phyloP scores from a whole-genome alignment of 2,113 vertebrate genomes.

The Campylomormyrus numenius region DNA sequence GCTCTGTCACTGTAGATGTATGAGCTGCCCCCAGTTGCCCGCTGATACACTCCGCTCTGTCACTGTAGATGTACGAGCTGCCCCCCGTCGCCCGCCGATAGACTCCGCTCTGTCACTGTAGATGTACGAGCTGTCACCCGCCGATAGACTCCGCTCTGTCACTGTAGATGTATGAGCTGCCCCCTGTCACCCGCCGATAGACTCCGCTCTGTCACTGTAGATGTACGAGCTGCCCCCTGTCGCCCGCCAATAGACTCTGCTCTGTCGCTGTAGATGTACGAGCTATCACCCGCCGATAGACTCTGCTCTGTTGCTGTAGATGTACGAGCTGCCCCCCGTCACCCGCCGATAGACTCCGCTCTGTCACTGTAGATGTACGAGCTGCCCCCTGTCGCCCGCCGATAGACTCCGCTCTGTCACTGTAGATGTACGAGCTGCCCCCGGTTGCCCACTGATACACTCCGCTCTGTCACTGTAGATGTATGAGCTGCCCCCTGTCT shows the following conservation, averaged over 20 bases:
- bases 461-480: background rate
- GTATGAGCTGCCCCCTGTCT: background rate
- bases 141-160: background rate
- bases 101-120: background rate
- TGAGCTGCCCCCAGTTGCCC: background rate
- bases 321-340: background rate
- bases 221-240: no score
- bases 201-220: no score
- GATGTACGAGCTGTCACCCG: background rate
- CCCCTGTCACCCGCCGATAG: no score
- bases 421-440: background rate
- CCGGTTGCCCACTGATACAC: background rate
- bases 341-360: no score
- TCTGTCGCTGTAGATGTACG: no score
- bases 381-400: background rate
- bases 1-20: background rate
- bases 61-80: background rate
- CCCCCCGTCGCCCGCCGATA: background rate
- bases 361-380: background rate
- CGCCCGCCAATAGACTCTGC: no score
- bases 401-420: background rate
- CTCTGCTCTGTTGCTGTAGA: background rate
- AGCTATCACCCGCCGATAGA: background rate
- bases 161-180: background rate
- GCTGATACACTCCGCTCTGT: background rate